Conservation (phyloP, 2,888 invertebrate genomes). For the Apoderus coryli region DNA sequence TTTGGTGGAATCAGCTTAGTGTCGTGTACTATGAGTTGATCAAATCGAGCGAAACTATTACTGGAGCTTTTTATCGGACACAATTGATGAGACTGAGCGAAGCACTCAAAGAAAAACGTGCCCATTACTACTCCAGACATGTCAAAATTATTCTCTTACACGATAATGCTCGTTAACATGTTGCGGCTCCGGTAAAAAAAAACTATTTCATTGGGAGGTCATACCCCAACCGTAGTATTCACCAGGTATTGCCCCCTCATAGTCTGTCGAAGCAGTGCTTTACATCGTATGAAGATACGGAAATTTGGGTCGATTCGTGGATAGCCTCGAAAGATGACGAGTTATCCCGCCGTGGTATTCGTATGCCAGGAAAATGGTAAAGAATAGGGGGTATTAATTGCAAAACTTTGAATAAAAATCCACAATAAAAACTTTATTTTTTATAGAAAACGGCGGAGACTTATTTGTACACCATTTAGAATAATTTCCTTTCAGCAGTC, state of each 20-base stretch:
- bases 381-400: too few relatives aligned
- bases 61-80: background rate
- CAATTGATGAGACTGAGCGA: background rate
- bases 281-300: constrained; percentile 7
- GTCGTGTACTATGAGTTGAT: constrained; percentile 15
- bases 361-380: too few relatives aligned
- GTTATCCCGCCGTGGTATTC: constrained; percentile 1
- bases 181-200: background rate
- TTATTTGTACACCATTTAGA: too few relatives aligned
- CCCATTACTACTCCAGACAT: background rate
- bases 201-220: background rate
- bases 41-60: constrained; percentile 1
- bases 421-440: too few relatives aligned
- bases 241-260: background rate
- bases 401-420: too few relatives aligned
- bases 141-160: background rate
- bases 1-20: constrained; percentile 16
- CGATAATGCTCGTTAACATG: constrained; percentile 1
- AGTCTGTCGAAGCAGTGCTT: constrained; percentile 8
- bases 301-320: constrained; percentile 8
- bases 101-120: constrained; percentile 1
- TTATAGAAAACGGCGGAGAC: too few relatives aligned
- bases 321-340: constrained; percentile 5
- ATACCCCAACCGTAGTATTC: constrained; percentile 4
- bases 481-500: too few relatives aligned